Evolutionary conservation across 2,113 vertebrate genomes (phyloP).

Genomic region (Mastomys coucha): DNA sequence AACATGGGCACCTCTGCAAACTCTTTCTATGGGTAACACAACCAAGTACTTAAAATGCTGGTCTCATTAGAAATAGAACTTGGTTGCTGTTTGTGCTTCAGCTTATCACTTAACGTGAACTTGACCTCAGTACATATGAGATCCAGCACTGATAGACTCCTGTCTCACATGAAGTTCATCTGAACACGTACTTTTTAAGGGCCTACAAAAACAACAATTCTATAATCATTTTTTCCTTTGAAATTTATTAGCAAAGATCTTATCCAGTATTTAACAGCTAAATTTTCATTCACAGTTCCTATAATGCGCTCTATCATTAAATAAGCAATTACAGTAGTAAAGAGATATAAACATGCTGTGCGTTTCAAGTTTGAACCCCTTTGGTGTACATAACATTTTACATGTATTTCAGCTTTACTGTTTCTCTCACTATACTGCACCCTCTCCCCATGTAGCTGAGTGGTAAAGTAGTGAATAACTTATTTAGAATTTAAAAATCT

Average conservation of each 20-base stretch:
- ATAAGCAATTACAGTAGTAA: slow-evolving; percentile 44
- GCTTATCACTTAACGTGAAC: slow-evolving; percentile 6
- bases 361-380: slow-evolving; percentile 56
- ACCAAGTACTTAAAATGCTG: not conserved
- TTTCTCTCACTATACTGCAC: slow-evolving; percentile 9
- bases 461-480: slow-evolving; percentile 18
- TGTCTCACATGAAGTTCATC: slow-evolving; percentile 7
- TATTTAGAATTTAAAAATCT: slow-evolving; percentile 49
- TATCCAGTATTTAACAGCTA: slow-evolving; percentile 48
- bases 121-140: slow-evolving; percentile 22
- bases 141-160: not conserved
- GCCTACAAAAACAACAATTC: slow-evolving; percentile 64
- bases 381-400: not conserved
- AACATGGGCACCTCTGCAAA: not conserved
- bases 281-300: slow-evolving; percentile 57
- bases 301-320: slow-evolving; percentile 56
- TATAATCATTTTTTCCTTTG: slow-evolving; percentile 62
- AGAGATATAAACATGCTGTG: not conserved
- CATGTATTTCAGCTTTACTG: slow-evolving; percentile 46
- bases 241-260: slow-evolving; percentile 68
- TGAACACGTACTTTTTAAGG: not conserved
- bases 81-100: not conserved
- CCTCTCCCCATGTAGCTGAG: not conserved
- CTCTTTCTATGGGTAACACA: not conserved
- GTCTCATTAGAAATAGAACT: not conserved